Evolutionary conservation across 2,888 invertebrate species (phyloP), one percentile per base, ranked within the genome.

Genomic region (Ceramica pisi): DNA sequence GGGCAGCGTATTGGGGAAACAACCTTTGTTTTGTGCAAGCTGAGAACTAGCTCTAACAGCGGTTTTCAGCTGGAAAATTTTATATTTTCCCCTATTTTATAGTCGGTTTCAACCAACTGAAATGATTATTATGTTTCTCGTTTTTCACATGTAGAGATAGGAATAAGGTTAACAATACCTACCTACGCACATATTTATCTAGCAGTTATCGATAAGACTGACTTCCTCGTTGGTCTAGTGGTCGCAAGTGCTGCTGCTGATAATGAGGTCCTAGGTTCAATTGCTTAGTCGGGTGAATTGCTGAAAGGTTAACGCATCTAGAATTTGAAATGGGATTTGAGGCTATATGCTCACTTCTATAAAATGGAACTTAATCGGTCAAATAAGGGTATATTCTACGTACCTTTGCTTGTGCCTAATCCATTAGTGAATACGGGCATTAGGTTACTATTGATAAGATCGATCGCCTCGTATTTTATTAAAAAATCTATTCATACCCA

Each of bases 1-100:
- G 78, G 80, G 71, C 75, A 85, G 75, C 81, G 81, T 86, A 87
- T 86, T 83, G 80, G 83, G 74, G 80, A 81, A 82, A 75, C 67
- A 83, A 77, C 80, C 78, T 83, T 83, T 71, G 65, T 74, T 71
- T 70, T 76, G 55, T 51, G 57, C 12, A 65, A 63, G 56, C 55
- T 38, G 38, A 65, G 46, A 66, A 64, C 48, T 53, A 53, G 60
- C 26, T 51, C 44, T 59, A 71, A 75, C 31, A 44, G 46, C 41
- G 26, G 63, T 53, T 72, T 67, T n/a, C 16, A 60, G 41, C 1
- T 12, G 23, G 14, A 61, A 64, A 61, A 38, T 56, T 61, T 55
- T 9, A 64, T 59, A 50, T 12, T 21, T 60, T 56, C 31, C 14
- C 55, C 50, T 38, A 46, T 70, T 71, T 74, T 61, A 50, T 21